Evolutionary conservation across 2,113 vertebrate genomes (phyloP), one percentile per base, ranked within the genome.

Genomic region (Nothocercus julius): DNA sequence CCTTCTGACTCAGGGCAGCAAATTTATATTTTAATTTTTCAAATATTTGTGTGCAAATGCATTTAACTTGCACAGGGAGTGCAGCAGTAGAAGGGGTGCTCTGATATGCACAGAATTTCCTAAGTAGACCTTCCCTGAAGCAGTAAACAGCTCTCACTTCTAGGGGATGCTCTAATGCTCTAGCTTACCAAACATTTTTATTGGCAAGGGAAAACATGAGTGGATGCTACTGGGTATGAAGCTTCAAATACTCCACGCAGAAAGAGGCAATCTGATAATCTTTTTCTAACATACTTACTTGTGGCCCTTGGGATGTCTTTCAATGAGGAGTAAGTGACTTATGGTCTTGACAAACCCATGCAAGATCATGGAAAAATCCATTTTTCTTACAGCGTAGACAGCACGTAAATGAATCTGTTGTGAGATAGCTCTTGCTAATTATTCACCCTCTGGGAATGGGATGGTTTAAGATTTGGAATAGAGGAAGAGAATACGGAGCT

Each of bases 391-490:
- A 67, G 51, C 40, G 12, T 10, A 42, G 82, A 8, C 34, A 85
- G n/a, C 45, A 67, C 15, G 25, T 88, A 72, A 92, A 83, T 61
- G 58, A 86, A 6, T 84, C 73, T 77, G 28, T 69, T 91, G 40
- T 42, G 51, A 87, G 87, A 85, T 78, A 93, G 76, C 67, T 84
- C 14, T 47, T 82, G 49, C 78, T 93, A 92, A 95, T 93, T 85
- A 83, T 82, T 82, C 82, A 63, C 87, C 40, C 49, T 82, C 5
- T 36, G 67, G 63, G 67, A 85, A 32, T 20, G 69, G 54, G 4
- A 36, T 38, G 19, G 72, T 30, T 89, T 89, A 63, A 84, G 75
- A 77, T 85, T 85, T 90, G 91, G 74, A 63, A 85, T 81, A 14
- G 14, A 51, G 44, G 38, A 86, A 67, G 42, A 91, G 75, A 85